phyloP scores from a whole-genome alignment of 2,888 invertebrate genomes.

The Eupithecia dodoneata region DNA sequence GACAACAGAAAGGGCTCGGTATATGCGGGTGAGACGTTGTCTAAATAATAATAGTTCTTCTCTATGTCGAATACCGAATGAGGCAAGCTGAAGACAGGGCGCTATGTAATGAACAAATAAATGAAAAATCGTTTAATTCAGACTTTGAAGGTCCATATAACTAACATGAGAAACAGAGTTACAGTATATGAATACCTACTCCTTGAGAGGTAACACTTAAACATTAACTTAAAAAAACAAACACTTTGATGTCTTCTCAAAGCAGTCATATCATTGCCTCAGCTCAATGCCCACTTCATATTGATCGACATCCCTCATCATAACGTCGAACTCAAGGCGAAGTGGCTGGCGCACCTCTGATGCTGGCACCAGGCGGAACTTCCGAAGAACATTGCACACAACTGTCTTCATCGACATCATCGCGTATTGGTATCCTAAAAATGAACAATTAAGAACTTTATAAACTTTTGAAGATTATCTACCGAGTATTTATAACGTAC shows the following conservation, averaged over 20 bases:
- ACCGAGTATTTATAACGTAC: background rate
- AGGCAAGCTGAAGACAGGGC: too few species aligned
- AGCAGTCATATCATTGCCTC: background rate
- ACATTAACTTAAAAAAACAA: too few species aligned
- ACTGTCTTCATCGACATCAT: conserved; percentile 58
- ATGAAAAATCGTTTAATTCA: too few species aligned
- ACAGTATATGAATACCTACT: too few species aligned
- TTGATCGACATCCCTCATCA: conserved; percentile 61
- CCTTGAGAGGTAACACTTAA: too few species aligned
- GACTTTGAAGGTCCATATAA: too few species aligned
- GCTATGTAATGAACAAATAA: too few species aligned
- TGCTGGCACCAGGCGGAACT: conserved; percentile 44
- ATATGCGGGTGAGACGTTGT: too few species aligned
- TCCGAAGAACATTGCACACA: conserved; percentile 49
- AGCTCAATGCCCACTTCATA: conserved; percentile 50
- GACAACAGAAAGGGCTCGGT: too few species aligned
- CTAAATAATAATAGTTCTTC: too few species aligned
- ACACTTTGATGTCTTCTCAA: background rate
- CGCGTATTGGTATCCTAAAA: conserved; percentile 23
- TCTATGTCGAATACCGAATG: too few species aligned
- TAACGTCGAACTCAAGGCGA: conserved; percentile 55
- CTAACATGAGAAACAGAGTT: too few species aligned
- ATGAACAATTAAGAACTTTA: conserved; percentile 1
- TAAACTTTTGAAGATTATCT: background rate
- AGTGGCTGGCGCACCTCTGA: conserved; percentile 45